Conservation (phyloP, 2,113 vertebrate species). For the Eretmochelys imbricata region DNA sequence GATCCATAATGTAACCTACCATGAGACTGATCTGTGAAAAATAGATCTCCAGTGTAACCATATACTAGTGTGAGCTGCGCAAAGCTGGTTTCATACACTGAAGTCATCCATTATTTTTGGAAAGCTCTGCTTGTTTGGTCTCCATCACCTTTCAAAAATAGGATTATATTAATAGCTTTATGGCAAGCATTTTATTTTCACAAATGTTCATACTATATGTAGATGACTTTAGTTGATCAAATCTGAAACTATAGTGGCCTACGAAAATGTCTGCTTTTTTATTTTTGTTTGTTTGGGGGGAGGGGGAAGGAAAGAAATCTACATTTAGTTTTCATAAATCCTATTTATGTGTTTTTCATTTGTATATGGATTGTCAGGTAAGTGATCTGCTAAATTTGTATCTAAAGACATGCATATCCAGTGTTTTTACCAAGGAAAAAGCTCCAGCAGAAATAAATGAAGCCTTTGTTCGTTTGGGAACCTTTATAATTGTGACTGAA, state of each 20-base stretch:
- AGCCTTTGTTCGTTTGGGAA: constrained; percentile 9
- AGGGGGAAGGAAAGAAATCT: neutral
- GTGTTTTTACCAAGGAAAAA: neutral
- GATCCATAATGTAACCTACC: neutral
- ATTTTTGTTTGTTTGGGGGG: neutral
- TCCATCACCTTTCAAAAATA: constrained; percentile 30
- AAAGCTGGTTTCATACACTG: constrained; percentile 18
- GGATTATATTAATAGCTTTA: constrained; percentile 21
- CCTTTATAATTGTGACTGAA: neutral
- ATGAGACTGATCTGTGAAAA: constrained; percentile 35
- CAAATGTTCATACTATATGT: neutral
- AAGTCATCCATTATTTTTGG: constrained; percentile 69
- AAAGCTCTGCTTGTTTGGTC: neutral
- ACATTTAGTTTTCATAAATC: constrained; percentile 12
- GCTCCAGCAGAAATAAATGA: constrained; percentile 21
- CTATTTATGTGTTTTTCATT: neutral
- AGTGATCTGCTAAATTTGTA: neutral
- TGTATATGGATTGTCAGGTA: constrained; percentile 19
- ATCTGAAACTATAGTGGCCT: neutral
- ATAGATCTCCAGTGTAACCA: constrained; percentile 42
- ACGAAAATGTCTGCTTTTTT: neutral
- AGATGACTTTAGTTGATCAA: neutral
- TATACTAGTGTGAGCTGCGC: neutral
- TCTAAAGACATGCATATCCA: constrained; percentile 23
- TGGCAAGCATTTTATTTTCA: constrained; percentile 13